Evolutionary conservation across 2,797 vertebrate species (phyloP), one percentile per base, ranked within the genome.

Genomic region (Sebastes ruberrimus): DNA sequence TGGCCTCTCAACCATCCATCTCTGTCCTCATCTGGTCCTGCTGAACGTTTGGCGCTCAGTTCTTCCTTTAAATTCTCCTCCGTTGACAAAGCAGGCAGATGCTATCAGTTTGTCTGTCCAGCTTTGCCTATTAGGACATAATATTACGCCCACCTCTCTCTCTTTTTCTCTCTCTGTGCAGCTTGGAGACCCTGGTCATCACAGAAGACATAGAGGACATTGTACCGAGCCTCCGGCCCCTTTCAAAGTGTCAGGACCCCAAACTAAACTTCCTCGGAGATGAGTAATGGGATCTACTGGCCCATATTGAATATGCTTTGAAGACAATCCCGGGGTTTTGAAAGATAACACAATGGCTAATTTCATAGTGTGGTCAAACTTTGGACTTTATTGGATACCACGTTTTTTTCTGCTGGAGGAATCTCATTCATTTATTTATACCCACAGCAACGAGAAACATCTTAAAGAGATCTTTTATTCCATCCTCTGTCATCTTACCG

Each of bases 1-100:
- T 96, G 97, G 97, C 97, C 97, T 92, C 94, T 83, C 71, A 91
- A 92, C 86, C 94, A 97, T 99, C 96, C 95, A 97, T 98, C 98
- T 97, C 96, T 97, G 97, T 97, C 96, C 93, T 87, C 89, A 87
- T 85, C 89, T 89, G 82, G 86, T 93, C 94, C 95, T 46, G 94
- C 86, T 95, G 70, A 89, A 94, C 84, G 88, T 95, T 94, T 94
- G 93, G 90, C 89, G 86, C 93, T 93, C 82, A 87, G 85, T 89
- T 94, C 88, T 75, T 85, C 95, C 95, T 94, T 97, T 96, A 96
- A 95, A 90, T 89, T 93, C 92, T 93, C 75, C 78, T 78, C 76
- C 72, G 62, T 86, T 88, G 95, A 97, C 95, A 96, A 95, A 89
- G 94, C 92, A 90, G 95, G 93, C 97, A 98, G 97, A 97, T 97